Conservation (phyloP, 2,797 vertebrate species). For the Lates japonicus region DNA sequence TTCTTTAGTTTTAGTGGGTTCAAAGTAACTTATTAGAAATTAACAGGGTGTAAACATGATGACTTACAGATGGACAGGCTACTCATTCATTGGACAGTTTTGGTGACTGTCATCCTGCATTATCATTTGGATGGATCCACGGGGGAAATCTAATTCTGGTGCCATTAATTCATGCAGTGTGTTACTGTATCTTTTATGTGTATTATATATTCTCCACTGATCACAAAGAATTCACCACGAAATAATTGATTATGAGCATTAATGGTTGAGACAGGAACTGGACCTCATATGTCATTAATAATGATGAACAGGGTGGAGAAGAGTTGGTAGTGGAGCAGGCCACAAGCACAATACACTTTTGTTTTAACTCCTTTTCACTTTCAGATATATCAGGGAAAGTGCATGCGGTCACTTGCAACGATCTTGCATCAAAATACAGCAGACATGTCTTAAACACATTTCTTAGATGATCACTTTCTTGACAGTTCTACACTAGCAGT, state of each 20-base stretch:
- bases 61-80: background rate
- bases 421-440: too few species aligned
- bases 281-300: constrained; percentile 4
- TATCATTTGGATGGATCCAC: background rate
- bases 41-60: background rate
- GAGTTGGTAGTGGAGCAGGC: background rate
- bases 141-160: constrained; percentile 31
- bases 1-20: background rate
- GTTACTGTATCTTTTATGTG: constrained; percentile 15
- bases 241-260: constrained; percentile 26
- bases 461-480: too few species aligned
- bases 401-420: too few species aligned
- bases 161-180: constrained; percentile 22
- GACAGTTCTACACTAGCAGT: too few species aligned
- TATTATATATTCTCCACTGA: constrained; percentile 8
- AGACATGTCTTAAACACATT: too few species aligned
- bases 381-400: background rate
- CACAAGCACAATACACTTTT: background rate
- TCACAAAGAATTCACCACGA: constrained; percentile 26
- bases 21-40: background rate
- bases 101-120: constrained; percentile 12
- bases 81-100: constrained; percentile 19
- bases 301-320: background rate
- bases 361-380: background rate
- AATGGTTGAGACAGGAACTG: constrained; percentile 14